Percentiles rank a stretch among this genome's conserved stretches.
Conservation (phyloP, 2,888 invertebrate genomes). For the Seladonia tumulorum region DNA sequence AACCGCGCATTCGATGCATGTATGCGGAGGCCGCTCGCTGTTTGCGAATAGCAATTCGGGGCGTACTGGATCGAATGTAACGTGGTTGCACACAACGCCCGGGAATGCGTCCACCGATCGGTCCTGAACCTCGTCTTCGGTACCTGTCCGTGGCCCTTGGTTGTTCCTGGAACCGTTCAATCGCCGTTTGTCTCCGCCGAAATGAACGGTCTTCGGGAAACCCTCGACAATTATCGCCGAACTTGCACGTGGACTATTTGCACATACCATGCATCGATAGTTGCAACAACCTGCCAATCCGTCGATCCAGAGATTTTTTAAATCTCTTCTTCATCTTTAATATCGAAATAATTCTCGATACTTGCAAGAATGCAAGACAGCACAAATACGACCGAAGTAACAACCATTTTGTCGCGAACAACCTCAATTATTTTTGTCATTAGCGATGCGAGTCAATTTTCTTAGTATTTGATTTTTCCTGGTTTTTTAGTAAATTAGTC, state of each 20-base stretch:
- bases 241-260: not conserved
- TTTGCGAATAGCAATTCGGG: constrained; percentile 69
- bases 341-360: no score
- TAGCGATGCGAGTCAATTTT: no score
- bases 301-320: not conserved
- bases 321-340: no score
- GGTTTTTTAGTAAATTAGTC: no score
- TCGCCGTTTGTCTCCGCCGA: not conserved
- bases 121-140: constrained; percentile 49
- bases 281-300: not conserved
- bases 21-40: constrained; percentile 65
- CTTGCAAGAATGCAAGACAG: no score
- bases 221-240: not conserved
- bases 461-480: no score
- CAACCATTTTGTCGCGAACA: no score
- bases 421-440: no score
- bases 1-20: constrained; percentile 62
- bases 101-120: constrained; percentile 23
- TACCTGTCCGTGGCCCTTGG: constrained; percentile 28
- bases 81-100: constrained; percentile 36
- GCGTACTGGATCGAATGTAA: constrained; percentile 66
- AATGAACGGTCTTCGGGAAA: not conserved
- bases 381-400: no score
- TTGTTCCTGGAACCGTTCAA: constrained; percentile 33
- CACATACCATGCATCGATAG: not conserved